Evolutionary conservation across 92 coral and sea anemone genomes (phyloP).

Genomic region (Bergia puertoricense): DNA sequence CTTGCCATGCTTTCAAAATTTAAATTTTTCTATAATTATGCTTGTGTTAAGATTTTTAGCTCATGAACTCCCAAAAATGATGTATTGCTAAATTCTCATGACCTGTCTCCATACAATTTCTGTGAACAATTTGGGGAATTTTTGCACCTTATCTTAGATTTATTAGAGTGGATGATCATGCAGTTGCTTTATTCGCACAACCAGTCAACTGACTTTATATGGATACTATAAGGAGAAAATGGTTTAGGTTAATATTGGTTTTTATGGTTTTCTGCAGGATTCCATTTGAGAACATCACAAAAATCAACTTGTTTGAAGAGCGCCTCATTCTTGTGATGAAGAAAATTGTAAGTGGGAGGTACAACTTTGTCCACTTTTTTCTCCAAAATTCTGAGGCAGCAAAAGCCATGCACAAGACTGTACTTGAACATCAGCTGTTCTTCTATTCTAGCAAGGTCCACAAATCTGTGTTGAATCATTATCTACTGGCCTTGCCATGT

Average conservation of each 20-base stretch:
- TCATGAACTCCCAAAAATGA: too few species aligned
- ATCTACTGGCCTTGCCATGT: conserved; percentile 91
- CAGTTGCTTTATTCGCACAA: too few species aligned
- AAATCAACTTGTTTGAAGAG: conserved; percentile 94
- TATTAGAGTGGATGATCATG: too few species aligned
- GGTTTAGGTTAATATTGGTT: not conserved
- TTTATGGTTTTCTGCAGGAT: conserved; percentile 57
- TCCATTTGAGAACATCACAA: conserved; percentile 86
- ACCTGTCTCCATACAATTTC: too few species aligned
- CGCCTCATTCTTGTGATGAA: conserved; percentile 93
- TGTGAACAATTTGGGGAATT: too few species aligned
- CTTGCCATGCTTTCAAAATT: too few species aligned
- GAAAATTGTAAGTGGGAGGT: conserved; percentile 65
- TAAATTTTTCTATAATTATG: too few species aligned
- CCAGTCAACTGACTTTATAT: too few species aligned
- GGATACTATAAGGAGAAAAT: too few species aligned
- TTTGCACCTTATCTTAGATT: too few species aligned
- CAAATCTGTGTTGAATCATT: conserved; percentile 91
- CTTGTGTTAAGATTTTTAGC: too few species aligned
- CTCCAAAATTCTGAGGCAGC: conserved; percentile 89
- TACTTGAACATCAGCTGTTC: conserved; percentile 93
- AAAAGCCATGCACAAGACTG: conserved; percentile 97
- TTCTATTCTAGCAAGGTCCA: conserved; percentile 94
- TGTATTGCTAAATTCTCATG: too few species aligned
- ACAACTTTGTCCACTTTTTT: conserved; percentile 95